Conservation (phyloP, 2,888 invertebrate species). For the Tribolium freemani region DNA sequence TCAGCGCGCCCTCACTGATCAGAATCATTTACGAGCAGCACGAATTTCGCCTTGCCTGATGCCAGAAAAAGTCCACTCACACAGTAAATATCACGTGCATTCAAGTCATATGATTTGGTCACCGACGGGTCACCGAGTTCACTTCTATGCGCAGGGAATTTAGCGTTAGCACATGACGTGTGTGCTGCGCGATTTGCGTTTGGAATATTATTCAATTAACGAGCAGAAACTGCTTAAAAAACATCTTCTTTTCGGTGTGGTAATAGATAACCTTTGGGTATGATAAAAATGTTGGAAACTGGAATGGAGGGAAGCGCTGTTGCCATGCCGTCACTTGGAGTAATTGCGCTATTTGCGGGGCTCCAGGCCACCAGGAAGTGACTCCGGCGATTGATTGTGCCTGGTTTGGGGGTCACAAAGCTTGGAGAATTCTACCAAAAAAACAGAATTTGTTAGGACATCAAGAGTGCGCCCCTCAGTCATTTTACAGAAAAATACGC, state of each 20-base stretch:
- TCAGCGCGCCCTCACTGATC: constrained; percentile 58
- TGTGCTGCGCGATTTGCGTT: background rate
- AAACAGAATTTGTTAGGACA: no score
- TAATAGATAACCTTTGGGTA: constrained; percentile 10
- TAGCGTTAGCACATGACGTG: background rate
- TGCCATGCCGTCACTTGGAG: background rate
- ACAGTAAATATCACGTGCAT: constrained; percentile 66
- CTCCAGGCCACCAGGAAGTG: background rate
- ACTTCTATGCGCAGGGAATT: constrained; percentile 21
- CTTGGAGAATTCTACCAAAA: no score
- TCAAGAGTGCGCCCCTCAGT: no score
- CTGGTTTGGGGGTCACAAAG: no score
- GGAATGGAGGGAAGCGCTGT: background rate
- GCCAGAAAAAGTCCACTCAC: constrained; percentile 50
- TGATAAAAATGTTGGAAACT: constrained; percentile 2
- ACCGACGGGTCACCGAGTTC: constrained; percentile 38
- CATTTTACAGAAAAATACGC: no score
- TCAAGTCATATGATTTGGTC: constrained; percentile 61
- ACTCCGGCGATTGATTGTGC: background rate
- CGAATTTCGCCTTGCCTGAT: constrained; percentile 42
- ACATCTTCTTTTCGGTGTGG: background rate
- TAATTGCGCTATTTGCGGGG: background rate
- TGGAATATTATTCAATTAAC: background rate
- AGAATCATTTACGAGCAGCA: constrained; percentile 49
- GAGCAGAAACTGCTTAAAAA: background rate